Evolutionary conservation across 2,797 vertebrate genomes (phyloP).

Genomic region (Psittacula derbiana): DNA sequence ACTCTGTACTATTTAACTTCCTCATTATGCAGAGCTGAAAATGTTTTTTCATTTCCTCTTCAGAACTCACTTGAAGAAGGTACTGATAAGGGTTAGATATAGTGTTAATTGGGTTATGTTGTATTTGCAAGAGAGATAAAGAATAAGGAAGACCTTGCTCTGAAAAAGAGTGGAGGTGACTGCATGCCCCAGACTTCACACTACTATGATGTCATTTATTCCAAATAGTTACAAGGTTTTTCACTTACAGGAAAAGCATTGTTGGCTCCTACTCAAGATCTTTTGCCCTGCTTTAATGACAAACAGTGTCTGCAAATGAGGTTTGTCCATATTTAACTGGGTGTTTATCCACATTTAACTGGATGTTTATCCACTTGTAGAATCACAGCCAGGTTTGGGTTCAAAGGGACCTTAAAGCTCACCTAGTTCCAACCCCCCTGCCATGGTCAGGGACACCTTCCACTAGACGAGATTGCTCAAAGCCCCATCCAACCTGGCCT

Average conservation of each 20-base stretch:
- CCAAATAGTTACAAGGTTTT: not conserved
- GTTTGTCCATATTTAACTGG: not conserved
- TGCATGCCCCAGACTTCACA: not conserved
- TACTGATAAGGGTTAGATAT: slow-evolving; percentile 7
- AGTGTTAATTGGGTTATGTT: slow-evolving; percentile 11
- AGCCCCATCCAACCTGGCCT: not conserved
- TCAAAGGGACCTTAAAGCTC: not conserved
- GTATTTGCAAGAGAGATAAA: not conserved
- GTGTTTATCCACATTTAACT: not conserved
- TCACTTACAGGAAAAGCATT: not conserved
- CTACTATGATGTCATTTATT: not conserved
- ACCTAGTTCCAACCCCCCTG: not conserved
- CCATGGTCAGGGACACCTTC: not conserved
- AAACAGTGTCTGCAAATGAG: not conserved
- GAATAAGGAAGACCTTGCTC: not conserved
- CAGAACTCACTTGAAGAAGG: not conserved
- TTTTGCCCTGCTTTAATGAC: not conserved
- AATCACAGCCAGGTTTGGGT: not conserved
- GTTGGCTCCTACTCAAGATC: not conserved
- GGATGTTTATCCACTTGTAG: not conserved
- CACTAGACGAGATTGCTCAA: not conserved
- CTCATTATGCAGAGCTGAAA: not conserved
- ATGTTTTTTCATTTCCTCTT: slow-evolving; percentile 7
- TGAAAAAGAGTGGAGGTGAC: not conserved
- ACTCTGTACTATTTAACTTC: not conserved